phyloP scores from a whole-genome alignment of 2,888 invertebrate genomes.

The Dastarcus helophoroides region DNA sequence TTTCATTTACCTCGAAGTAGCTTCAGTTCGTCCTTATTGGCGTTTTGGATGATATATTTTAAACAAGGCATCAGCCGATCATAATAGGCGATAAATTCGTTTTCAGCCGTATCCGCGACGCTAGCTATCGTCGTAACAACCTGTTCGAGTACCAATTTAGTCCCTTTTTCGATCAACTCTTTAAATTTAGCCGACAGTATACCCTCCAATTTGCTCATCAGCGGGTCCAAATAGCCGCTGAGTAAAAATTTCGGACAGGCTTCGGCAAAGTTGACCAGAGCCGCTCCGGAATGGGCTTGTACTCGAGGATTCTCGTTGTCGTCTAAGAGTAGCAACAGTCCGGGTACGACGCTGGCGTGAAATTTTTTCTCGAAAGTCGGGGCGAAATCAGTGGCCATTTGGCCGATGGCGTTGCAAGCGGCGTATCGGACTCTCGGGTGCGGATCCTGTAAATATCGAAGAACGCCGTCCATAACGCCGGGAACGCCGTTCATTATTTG shows the following conservation, averaged over 20 bases:
- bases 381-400: conserved; percentile 98
- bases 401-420: conserved; percentile 96
- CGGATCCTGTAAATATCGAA: conserved; percentile 41
- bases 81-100: conserved; percentile 90
- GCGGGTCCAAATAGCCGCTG: conserved; percentile 77
- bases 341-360: conserved; percentile 90
- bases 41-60: conserved; percentile 94
- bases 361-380: conserved; percentile 96
- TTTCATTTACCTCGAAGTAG: conserved; percentile 62
- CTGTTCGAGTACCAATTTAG: conserved; percentile 94
- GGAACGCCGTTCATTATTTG: conserved; percentile 82
- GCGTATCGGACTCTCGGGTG: conserved; percentile 92
- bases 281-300: conserved; percentile 83
- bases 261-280: conserved; percentile 97
- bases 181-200: conserved; percentile 88
- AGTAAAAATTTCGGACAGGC: conserved; percentile 95
- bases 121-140: conserved; percentile 98
- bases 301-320: conserved; percentile 90
- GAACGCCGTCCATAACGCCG: conserved; percentile 33
- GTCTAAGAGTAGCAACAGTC: conserved; percentile 75
- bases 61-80: conserved; percentile 88
- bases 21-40: conserved; percentile 75
- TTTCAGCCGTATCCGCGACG: conserved; percentile 95
- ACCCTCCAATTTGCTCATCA: conserved; percentile 82
- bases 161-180: conserved; percentile 87